Percentiles rank a stretch among this genome's conserved stretches.
Conservation (phyloP, 2,113 vertebrate species). For the Heterocephalus glaber region DNA sequence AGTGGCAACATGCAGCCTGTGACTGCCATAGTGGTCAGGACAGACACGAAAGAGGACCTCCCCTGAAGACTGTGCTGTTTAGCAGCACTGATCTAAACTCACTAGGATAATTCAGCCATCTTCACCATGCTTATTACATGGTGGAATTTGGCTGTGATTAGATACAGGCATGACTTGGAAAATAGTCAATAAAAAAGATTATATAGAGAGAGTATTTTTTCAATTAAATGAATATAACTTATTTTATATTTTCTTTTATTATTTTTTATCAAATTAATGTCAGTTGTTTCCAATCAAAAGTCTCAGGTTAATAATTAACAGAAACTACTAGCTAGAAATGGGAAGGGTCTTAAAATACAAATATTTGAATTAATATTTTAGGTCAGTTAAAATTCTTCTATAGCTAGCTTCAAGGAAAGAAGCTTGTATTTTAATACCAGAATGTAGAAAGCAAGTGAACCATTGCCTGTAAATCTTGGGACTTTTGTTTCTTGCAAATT, state of each 20-base stretch:
- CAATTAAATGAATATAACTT: not conserved
- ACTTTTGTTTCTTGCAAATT: not conserved
- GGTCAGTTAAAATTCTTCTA: not conserved
- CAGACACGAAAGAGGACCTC: not conserved
- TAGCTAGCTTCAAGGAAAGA: not conserved
- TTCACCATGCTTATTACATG: not conserved
- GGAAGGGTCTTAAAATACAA: not conserved
- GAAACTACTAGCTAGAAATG: not conserved
- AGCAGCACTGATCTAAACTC: not conserved
- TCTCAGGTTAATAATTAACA: not conserved
- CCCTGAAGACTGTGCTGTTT: not conserved
- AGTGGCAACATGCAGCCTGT: not conserved
- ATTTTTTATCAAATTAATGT: not conserved
- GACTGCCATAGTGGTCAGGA: not conserved
- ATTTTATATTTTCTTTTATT: not conserved
- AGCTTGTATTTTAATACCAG: not conserved
- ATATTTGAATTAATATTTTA: not conserved
- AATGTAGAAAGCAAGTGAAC: not conserved
- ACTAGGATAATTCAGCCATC: not conserved
- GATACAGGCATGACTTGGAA: not conserved
- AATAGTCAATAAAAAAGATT: not conserved
- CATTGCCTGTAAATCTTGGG: not conserved
- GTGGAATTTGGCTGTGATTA: not conserved
- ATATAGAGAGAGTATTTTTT: not conserved
- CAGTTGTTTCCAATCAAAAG: not conserved